Percentiles rank a stretch among this genome's conserved stretches.
Evolutionary conservation across 2,113 vertebrate species (phyloP).

Genomic region (Acanthisitta chloris): DNA sequence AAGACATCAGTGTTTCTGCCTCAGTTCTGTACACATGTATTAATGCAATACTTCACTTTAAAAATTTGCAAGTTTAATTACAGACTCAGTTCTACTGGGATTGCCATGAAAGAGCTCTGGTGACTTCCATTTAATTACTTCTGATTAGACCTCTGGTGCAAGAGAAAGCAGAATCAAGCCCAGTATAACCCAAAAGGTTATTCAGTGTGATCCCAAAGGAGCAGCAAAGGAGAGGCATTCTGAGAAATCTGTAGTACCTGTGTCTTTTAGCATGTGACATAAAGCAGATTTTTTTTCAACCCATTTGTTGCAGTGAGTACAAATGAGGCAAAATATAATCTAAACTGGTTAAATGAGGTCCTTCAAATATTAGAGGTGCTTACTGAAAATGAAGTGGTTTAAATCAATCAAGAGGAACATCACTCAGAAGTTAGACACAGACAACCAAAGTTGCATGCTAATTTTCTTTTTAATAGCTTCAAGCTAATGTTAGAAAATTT

Average conservation of each 20-base stretch:
- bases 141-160: background rate
- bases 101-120: background rate
- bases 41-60: background rate
- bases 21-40: background rate
- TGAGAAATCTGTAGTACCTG: background rate
- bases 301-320: background rate
- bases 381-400: background rate
- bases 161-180: background rate
- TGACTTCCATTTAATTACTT: slow-evolving; percentile 20
- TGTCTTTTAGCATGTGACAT: background rate
- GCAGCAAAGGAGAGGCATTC: background rate
- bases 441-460: background rate
- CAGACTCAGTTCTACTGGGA: background rate
- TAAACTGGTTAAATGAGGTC: background rate
- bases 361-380: slow-evolving; percentile 22
- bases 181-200: background rate
- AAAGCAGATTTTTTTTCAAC: background rate
- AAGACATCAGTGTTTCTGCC: background rate
- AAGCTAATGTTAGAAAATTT: background rate
- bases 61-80: slow-evolving; percentile 2
- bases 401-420: background rate
- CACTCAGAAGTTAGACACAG: background rate
- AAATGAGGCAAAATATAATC: background rate
- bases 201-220: background rate
- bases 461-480: background rate